These are phyloP conservation scores for Malurus melanocephalus DNA, from an alignment of 2,113 vertebrate genomes.

Conservation along the genomic window DNA sequence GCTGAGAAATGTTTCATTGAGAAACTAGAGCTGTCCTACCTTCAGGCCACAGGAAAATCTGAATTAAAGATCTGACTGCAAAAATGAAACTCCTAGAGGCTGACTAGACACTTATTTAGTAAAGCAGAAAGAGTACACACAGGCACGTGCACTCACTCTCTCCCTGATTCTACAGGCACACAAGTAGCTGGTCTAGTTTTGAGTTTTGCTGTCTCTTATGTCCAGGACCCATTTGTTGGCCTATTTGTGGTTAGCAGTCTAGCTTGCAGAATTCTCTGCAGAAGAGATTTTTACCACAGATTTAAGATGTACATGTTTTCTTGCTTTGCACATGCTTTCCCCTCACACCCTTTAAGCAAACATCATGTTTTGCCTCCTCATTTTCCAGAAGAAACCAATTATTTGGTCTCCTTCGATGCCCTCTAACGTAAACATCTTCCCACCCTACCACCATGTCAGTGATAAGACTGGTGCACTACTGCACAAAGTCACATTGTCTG, in stretches of 20 bases:
- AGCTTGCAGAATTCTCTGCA: background rate
- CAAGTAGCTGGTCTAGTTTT: background rate
- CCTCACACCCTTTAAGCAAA: background rate
- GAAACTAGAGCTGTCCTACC: background rate
- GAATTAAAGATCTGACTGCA: background rate
- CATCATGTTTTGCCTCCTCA: rapidly evolving
- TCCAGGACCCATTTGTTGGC: background rate
- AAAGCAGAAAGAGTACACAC: background rate
- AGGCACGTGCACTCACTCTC: background rate
- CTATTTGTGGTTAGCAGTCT: background rate
- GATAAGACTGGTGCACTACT: rapidly evolving
- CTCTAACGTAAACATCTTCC: background rate
- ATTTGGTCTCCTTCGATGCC: background rate
- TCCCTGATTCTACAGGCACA: background rate
- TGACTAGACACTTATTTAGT: background rate
- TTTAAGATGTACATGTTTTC: background rate
- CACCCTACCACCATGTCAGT: background rate
- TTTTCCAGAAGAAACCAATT: background rate
- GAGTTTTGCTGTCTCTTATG: background rate
- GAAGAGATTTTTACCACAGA: background rate
- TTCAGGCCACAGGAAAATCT: background rate
- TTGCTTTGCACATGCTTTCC: background rate
- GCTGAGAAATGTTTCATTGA: background rate
- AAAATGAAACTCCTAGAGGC: background rate
- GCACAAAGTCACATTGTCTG: background rate